phyloP scores from a whole-genome alignment of 1,140 invertebrate genomes.

The Druon quercuslanigerum region DNA sequence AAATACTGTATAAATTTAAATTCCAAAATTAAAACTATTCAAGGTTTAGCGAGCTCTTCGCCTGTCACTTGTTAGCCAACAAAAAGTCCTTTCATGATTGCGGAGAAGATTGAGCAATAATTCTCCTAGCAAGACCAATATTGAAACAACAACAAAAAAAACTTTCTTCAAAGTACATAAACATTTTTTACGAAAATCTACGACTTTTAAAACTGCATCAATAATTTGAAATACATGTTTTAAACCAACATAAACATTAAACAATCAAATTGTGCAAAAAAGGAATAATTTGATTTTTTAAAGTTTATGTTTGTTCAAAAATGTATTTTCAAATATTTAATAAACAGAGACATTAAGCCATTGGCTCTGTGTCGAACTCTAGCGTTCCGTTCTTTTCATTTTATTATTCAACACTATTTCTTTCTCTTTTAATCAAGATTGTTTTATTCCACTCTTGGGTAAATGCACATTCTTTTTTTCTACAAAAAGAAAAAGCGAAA shows the following conservation, averaged over 20 bases:
- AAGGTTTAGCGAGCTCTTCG: neutral
- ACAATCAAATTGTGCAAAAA: too few species aligned
- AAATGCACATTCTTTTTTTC: constrained; percentile 2
- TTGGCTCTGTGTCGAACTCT: too few species aligned
- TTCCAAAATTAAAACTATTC: constrained; percentile 20
- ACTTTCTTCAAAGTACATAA: neutral
- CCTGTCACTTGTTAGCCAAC: neutral
- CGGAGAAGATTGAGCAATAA: constrained; percentile 30
- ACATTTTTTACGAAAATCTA: neutral
- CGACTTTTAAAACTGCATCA: neutral
- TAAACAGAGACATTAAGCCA: neutral
- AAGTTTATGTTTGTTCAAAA: neutral
- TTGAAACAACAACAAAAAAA: neutral
- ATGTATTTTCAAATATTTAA: too few species aligned
- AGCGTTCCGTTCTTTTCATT: too few species aligned
- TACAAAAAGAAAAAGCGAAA: neutral
- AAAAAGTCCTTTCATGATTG: constrained; percentile 24
- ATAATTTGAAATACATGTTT: neutral
- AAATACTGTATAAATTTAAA: constrained; percentile 7
- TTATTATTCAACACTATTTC: too few species aligned
- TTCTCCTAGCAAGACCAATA: constrained; percentile 20
- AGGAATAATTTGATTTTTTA: too few species aligned
- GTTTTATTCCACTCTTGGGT: neutral
- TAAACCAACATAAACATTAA: too few species aligned
- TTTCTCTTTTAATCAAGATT: neutral